These are phyloP conservation scores for Heliconius himera DNA, from an alignment of 1,140 invertebrate genomes.

Conservation along the genomic window DNA sequence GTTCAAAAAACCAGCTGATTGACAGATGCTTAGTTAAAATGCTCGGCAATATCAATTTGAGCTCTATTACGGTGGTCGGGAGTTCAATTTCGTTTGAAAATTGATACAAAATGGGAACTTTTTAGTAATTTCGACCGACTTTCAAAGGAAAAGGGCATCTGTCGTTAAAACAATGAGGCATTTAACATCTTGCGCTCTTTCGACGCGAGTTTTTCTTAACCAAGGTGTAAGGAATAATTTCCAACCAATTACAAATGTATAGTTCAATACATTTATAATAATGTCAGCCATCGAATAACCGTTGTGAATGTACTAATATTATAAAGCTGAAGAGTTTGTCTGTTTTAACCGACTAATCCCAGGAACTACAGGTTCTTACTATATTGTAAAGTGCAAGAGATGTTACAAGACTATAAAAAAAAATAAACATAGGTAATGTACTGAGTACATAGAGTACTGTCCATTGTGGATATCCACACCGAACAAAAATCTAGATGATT, in stretches of 20 bases:
- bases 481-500: no score
- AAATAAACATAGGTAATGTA: no score
- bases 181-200: slow-evolving; percentile 6
- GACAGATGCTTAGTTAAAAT: not conserved
- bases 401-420: no score
- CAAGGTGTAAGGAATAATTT: slow-evolving; percentile 6
- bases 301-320: no score
- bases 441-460: no score
- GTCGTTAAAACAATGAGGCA: not conserved
- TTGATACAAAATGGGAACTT: not conserved
- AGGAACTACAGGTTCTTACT: no score
- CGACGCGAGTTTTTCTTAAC: not conserved
- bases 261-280: not conserved
- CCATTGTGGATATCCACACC: no score
- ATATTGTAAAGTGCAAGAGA: no score
- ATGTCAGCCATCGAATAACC: not conserved
- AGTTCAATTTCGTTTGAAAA: not conserved
- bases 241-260: not conserved
- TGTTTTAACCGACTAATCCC: no score
- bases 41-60: not conserved
- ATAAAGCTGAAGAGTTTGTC: no score
- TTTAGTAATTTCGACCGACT: not conserved
- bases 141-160: not conserved
- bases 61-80: not conserved
- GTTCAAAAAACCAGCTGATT: slow-evolving; percentile 3